Evolutionary conservation across 30 jellyfish, hydroid and myxozoan genomes (phyloP).

Genomic region (Aurelia sp.): DNA sequence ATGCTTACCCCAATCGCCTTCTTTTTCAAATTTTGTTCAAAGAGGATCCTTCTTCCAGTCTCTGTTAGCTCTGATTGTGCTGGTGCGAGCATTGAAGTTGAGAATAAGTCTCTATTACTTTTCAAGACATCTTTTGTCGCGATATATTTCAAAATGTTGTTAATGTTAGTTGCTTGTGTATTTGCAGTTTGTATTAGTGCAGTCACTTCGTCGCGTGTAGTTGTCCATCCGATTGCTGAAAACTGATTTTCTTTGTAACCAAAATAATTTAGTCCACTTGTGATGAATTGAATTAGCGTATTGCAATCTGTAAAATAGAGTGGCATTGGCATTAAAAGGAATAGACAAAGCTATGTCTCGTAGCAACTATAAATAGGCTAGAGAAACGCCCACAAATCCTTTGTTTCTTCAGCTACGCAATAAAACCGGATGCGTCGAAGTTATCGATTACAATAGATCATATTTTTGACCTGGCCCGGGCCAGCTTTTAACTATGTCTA

Average conservation of each 20-base stretch:
- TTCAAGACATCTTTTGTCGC: background rate
- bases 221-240: conserved; percentile 24
- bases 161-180: conserved; percentile 8
- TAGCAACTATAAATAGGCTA: too few species aligned
- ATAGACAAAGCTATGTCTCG: too few species aligned
- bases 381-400: too few species aligned
- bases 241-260: conserved; percentile 10
- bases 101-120: background rate
- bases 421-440: too few species aligned
- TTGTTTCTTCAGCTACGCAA: too few species aligned
- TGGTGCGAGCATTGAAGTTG: background rate
- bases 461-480: too few species aligned
- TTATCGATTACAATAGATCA: too few species aligned
- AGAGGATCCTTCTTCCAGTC: background rate
- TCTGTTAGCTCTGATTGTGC: background rate
- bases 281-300: background rate
- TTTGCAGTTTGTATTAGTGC: background rate
- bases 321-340: too few species aligned
- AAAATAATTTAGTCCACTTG: conserved; percentile 7
- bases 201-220: background rate
- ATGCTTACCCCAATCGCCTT: background rate
- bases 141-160: background rate
- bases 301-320: background rate
- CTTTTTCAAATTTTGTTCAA: background rate
- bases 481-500: too few species aligned